Evolutionary conservation across 2,113 vertebrate genomes (phyloP), one percentile per base, ranked within the genome.

Genomic region (Nyctereutes procyonoides): DNA sequence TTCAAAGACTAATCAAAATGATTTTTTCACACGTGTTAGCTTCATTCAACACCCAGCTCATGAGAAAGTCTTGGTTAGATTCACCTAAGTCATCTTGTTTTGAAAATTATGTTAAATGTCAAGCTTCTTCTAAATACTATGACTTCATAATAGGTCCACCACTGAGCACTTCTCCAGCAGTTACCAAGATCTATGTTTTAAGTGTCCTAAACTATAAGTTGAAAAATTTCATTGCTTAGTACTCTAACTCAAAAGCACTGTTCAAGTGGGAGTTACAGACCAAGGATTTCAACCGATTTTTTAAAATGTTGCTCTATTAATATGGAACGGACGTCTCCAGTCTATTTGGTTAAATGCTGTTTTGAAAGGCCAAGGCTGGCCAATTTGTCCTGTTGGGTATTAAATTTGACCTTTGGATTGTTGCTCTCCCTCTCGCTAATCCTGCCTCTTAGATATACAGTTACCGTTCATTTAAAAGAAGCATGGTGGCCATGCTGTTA

Each of bases 371-470:
- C 94, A 88, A 53, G 24, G 20, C 48, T 60, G 79, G 6, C 22
- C 92, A 93, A 20, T 96, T 90, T 94, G 26, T 92, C 84, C 88
- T n/a, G 32, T 81, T 11, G 17, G 74, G 80, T 92, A 85, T 65
- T 81, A 24, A 85, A 84, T 69, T 76, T 97, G 86, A 97, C 63
- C 93, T 97, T 96, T 92, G 84, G 5, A 60, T 30, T 60, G 19
- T 38, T 94, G 20, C 12, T 85, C 26, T 26, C 60, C 2, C 62
- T 87, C 15, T 48, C 79, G 13, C 22, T 94, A 91, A 76, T 92
- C 62, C 67, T 93, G 22, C 67, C 38, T 93, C 32, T 24, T 96
- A 16, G 43, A 88, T 71, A 73, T 15, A 86, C 28, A 5, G 51
- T 60, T 71, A 30, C 19, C 19, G 56, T 48, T 63, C 8, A 58